A percentile compares a stretch with the other conserved stretches of the same genome.
Conservation (phyloP, 2,888 invertebrate species). For the Artemia sp. region DNA sequence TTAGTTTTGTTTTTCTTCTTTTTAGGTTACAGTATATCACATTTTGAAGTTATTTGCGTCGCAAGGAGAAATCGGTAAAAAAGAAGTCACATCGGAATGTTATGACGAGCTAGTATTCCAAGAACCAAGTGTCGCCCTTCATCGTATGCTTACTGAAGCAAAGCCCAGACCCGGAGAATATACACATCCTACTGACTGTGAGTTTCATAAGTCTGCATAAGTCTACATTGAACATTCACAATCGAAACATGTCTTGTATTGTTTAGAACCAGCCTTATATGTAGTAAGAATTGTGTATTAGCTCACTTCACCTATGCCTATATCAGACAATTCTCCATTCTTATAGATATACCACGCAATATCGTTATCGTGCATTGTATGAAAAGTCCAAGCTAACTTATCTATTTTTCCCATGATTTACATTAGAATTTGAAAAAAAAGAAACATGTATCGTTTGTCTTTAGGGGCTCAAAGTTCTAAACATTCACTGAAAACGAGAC, state of each 20-base stretch:
- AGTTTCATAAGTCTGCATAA: constrained; percentile 33
- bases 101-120: constrained; percentile 92
- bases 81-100: constrained; percentile 68
- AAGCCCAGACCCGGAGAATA: constrained; percentile 50
- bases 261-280: too few species aligned
- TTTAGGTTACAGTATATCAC: constrained; percentile 81
- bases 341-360: too few species aligned
- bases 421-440: too few species aligned
- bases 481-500: too few species aligned
- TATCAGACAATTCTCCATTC: not conserved
- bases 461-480: too few species aligned
- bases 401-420: too few species aligned
- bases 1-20: constrained; percentile 26
- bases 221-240: constrained; percentile 1
- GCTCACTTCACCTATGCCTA: too few species aligned
- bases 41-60: constrained; percentile 75
- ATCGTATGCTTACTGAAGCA: constrained; percentile 60
- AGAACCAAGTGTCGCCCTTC: constrained; percentile 76
- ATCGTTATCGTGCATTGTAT: too few species aligned
- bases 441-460: too few species aligned
- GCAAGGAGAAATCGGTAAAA: constrained; percentile 36
- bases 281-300: too few species aligned
- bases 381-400: too few species aligned
- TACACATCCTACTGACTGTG: constrained; percentile 78
- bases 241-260: not conserved